Evolutionary conservation across 2,888 invertebrate genomes (phyloP).

Genomic region (Limenitis camilla): DNA sequence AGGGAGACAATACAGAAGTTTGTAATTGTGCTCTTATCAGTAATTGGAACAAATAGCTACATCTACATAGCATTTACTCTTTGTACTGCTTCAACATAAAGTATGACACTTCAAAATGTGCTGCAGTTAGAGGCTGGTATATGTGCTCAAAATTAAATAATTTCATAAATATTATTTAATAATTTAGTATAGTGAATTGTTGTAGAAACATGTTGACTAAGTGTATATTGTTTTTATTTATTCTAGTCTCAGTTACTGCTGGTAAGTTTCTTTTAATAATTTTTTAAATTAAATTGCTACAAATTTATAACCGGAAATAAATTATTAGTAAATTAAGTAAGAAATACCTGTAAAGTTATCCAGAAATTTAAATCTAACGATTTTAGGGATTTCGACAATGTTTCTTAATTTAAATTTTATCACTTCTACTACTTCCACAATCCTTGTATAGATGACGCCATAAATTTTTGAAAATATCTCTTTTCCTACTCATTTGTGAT

Average conservation of each 20-base stretch:
- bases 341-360: too few relatives aligned
- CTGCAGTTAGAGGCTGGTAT: conserved; percentile 25
- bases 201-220: conserved; percentile 43
- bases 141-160: conserved; percentile 14
- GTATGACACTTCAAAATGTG: conserved; percentile 27
- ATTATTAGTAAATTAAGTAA: too few relatives aligned
- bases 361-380: too few relatives aligned
- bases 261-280: conserved; percentile 33
- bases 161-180: conserved; percentile 25
- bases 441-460: too few relatives aligned
- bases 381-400: too few relatives aligned
- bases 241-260: conserved; percentile 37
- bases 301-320: too few relatives aligned
- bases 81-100: conserved; percentile 2
- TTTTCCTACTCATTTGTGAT: too few relatives aligned
- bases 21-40: neutral
- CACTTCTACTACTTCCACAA: too few relatives aligned
- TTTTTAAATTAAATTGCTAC: conserved; percentile 2
- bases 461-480: too few relatives aligned
- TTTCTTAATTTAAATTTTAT: too few relatives aligned
- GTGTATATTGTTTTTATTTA: conserved; percentile 42
- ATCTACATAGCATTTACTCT: conserved; percentile 20
- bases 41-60: conserved; percentile 6
- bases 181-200: conserved; percentile 28
- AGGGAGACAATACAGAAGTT: neutral